Evolutionary conservation across 2,888 invertebrate genomes (phyloP).

Genomic region (Ormyrus rosae): DNA sequence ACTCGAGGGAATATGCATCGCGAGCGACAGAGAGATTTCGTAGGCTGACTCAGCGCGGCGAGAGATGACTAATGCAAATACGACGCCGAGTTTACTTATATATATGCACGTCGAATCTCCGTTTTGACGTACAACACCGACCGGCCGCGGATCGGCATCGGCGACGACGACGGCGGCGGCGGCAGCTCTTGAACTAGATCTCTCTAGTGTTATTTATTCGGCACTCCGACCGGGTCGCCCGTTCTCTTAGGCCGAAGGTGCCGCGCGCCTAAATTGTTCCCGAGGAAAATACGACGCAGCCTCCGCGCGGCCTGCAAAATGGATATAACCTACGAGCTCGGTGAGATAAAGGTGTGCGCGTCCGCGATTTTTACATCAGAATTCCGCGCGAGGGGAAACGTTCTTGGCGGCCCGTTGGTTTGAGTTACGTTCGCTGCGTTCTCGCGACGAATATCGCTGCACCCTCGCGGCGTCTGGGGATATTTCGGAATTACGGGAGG

Average conservation of each 20-base stretch:
- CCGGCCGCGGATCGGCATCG: no score
- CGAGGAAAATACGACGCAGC: no score
- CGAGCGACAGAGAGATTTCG: neutral
- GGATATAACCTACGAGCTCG: no score
- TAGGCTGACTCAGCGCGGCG: conserved; percentile 10
- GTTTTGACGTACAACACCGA: neutral
- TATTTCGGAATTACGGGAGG: no score
- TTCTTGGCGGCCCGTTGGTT: neutral
- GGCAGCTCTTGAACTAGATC: conserved; percentile 14
- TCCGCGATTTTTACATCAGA: no score
- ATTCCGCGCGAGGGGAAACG: neutral
- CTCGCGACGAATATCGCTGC: no score
- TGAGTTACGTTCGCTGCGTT: no score
- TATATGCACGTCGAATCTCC: neutral
- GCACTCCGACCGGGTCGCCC: neutral
- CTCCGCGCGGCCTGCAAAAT: no score
- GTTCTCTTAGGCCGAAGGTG: no score
- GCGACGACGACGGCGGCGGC: neutral
- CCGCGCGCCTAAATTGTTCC: no score
- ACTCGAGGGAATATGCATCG: conserved; percentile 22
- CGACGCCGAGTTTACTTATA: neutral
- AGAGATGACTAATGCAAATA: conserved; percentile 43
- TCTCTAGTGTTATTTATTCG: conserved; percentile 29
- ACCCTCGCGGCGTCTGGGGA: no score
- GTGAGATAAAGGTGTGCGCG: no score